phyloP scores from a whole-genome alignment of 2,113 vertebrate genomes.

The Piprites chloris region DNA sequence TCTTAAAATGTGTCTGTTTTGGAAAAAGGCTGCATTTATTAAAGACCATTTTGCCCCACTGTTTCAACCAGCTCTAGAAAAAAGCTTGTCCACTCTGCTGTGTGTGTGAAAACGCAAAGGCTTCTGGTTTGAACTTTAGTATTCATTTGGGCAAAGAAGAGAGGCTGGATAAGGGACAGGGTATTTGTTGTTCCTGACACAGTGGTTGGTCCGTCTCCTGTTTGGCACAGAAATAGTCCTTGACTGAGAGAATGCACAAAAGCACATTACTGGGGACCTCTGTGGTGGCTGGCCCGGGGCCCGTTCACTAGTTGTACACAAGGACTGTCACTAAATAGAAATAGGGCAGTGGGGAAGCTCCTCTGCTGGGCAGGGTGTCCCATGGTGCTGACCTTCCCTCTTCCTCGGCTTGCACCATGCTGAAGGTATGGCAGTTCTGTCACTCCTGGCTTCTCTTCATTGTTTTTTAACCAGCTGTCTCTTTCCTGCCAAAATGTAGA shows the following conservation, averaged over 20 bases:
- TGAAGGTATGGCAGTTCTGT: background rate
- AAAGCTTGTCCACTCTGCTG: background rate
- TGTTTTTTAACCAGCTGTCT: background rate
- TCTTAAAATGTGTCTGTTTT: background rate
- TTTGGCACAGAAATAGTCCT: conserved; percentile 22
- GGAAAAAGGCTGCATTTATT: background rate
- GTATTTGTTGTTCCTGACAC: conserved; percentile 35
- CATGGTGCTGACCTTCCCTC: background rate
- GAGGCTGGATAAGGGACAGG: conserved; percentile 9
- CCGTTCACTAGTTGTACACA: accelerated
- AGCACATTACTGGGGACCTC: conserved; percentile 29
- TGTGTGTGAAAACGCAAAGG: background rate
- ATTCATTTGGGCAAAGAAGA: conserved; percentile 5
- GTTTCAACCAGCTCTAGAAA: background rate
- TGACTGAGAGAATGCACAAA: background rate
- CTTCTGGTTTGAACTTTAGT: background rate
- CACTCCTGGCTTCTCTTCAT: background rate
- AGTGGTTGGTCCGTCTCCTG: conserved; percentile 26
- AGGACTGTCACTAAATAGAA: background rate
- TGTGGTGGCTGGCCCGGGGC: conserved; percentile 12
- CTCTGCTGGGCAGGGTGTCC: background rate
- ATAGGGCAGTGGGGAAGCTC: background rate
- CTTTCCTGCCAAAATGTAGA: background rate
- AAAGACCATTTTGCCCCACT: background rate
- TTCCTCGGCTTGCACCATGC: background rate